A percentile compares a stretch with the other conserved stretches of the same genome.
Conservation (phyloP, 2,888 invertebrate genomes). For the Melanophora roralis region DNA sequence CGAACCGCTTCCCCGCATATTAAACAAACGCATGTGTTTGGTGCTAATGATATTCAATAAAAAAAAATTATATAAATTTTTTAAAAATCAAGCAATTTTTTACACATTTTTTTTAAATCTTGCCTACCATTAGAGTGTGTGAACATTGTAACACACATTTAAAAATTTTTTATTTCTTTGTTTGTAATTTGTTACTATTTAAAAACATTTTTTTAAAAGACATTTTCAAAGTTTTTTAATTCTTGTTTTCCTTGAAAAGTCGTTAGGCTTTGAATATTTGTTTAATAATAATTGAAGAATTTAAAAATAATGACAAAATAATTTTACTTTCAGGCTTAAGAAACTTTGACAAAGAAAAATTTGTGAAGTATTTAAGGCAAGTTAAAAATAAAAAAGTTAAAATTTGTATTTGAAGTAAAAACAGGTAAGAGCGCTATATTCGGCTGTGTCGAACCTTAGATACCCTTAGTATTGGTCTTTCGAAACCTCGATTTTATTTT, state of each 20-base stretch:
- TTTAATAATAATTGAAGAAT: conserved; percentile 37
- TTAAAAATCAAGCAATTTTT: conserved; percentile 4
- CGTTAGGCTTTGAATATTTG: conserved; percentile 49
- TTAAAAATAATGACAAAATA: conserved; percentile 11
- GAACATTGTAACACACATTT: conserved; percentile 22
- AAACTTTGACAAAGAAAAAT: conserved; percentile 23
- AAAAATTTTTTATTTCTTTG: conserved; percentile 20
- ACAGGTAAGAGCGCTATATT: too few species aligned
- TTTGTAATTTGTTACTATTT: conserved; percentile 44
- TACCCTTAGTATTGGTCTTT: too few species aligned
- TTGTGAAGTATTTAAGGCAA: conserved; percentile 6
- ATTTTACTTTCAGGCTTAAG: conserved; percentile 2
- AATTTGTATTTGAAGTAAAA: too few species aligned
- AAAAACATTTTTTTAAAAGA: conserved; percentile 39
- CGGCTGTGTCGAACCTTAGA: too few species aligned
- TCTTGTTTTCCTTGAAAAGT: conserved; percentile 61
- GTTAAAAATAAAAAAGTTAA: too few species aligned
- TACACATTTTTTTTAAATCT: neutral
- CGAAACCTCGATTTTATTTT: too few species aligned
- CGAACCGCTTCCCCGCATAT: conserved; percentile 2
- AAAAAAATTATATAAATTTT: conserved; percentile 7
- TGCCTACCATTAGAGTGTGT: conserved; percentile 33
- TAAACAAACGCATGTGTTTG: neutral
- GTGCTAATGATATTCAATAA: neutral
- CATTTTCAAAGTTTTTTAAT: conserved; percentile 32